Base-by-base conservation (phyloP, 2,797 vertebrate species). In the Poecilia wingei region DNA sequence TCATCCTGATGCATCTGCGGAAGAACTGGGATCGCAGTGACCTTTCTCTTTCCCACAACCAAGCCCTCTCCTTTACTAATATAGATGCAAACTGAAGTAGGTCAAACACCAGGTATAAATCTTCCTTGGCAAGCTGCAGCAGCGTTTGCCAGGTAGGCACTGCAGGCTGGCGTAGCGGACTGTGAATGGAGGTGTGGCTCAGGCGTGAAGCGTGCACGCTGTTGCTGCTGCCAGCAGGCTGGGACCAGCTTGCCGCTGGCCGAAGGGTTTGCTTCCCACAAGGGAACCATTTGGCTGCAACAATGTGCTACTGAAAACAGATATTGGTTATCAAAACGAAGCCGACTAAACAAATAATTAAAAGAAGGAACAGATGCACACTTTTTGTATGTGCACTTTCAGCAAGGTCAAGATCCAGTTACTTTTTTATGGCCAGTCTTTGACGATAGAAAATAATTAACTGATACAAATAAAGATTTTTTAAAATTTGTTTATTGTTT, bases 41-140 rank as follows among this genome's bases (percentile, higher is more conserved):
- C 97, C 98, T 98, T 98, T 98, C 95, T 94, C 94, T 96, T 96
- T 96, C 95, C 96, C 96, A 96, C 96, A 95, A 96, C 96, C 96
- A 97, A 96, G 95, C 95, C 95, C 93, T 94, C 96, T 95, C 95
- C 95, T 97, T 96, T 96, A 95, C 96, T 97, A 97, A 97, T 97
- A 97, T 96, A 97, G 97, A 97, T 96, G 96, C 96, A 95, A 96
- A 96, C 95, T 97, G 97, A 97, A 98, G 97, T 98, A 97, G 98
- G 98, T 98, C 97, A 98, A 97, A 96, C 96, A 95, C 96, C 95
- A 96, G 96, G 97, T 97, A 98, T 98, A 97, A 97, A 98, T 98
- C 97, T 97, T 97, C 87, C 90, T 95, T 95, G 95, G 97, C 90
- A 95, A 96, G 96, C 94, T 88, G 88, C 93, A 86, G 95, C 93